Evolutionary conservation across 2,888 invertebrate species (phyloP).

Genomic region (Diaperis boleti): DNA sequence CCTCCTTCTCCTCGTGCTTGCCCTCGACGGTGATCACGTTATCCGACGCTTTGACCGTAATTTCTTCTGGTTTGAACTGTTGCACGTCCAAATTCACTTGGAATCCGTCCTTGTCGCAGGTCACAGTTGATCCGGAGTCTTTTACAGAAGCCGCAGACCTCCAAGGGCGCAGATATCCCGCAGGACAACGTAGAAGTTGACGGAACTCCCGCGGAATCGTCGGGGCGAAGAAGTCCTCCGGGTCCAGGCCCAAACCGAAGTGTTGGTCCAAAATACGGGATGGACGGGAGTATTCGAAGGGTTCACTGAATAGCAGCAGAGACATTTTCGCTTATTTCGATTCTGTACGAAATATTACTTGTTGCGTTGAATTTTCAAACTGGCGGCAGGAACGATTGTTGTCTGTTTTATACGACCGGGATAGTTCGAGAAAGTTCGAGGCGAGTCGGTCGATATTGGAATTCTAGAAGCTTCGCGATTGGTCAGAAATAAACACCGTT

Average conservation of each 20-base stretch:
- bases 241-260: neutral
- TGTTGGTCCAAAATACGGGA: no score
- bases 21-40: constrained; percentile 78
- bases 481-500: no score
- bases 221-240: neutral
- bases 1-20: constrained; percentile 81
- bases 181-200: neutral
- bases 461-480: no score
- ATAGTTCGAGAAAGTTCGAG: no score
- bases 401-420: no score
- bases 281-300: no score
- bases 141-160: constrained; percentile 70
- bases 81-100: constrained; percentile 76
- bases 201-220: neutral
- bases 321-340: no score
- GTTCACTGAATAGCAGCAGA: no score
- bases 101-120: constrained; percentile 74
- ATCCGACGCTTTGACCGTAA: constrained; percentile 78
- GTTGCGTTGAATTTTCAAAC: no score
- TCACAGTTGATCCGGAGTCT: constrained; percentile 69
- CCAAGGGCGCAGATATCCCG: constrained; percentile 66
- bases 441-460: no score
- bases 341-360: no score
- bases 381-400: no score
- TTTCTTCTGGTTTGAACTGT: constrained; percentile 82